A percentile compares a stretch with the other conserved stretches of the same genome.
Evolutionary conservation across 1,140 invertebrate genomes (phyloP).

Genomic region (Calycopis cecrops): DNA sequence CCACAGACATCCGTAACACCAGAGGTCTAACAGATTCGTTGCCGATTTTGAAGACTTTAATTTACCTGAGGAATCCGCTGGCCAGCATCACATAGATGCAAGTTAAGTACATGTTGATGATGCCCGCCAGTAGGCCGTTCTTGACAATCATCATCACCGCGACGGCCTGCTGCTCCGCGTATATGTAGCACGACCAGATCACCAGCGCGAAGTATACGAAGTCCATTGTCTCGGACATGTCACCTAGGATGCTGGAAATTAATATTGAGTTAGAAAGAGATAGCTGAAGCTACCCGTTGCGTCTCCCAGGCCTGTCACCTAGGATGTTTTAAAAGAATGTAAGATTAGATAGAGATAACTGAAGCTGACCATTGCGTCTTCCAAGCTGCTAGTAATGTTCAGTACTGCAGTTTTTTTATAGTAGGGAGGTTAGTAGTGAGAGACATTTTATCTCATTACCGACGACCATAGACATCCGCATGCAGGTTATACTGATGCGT

Average conservation of each 20-base stretch:
- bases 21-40: not conserved
- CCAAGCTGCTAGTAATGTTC: too few species aligned
- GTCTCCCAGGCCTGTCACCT: too few species aligned
- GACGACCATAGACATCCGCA: too few species aligned
- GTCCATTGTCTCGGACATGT: slow-evolving; percentile 68
- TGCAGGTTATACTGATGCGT: too few species aligned
- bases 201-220: slow-evolving; percentile 79
- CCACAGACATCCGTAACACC: too few species aligned
- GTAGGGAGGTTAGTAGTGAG: too few species aligned
- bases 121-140: slow-evolving; percentile 83
- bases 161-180: slow-evolving; percentile 90
- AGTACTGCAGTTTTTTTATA: too few species aligned
- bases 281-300: not conserved
- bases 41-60: not conserved
- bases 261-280: not conserved
- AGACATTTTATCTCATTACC: too few species aligned
- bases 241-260: slow-evolving; percentile 64
- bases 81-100: slow-evolving; percentile 84
- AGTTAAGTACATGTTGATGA: slow-evolving; percentile 85
- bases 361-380: too few species aligned
- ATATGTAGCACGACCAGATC: slow-evolving; percentile 87
- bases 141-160: slow-evolving; percentile 88
- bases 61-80: slow-evolving; percentile 87
- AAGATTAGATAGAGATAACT: too few species aligned
- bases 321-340: too few species aligned